These are phyloP conservation scores for Rhyacichthys aspro DNA, from an alignment of 2,797 vertebrate species.

Conservation along the genomic window DNA sequence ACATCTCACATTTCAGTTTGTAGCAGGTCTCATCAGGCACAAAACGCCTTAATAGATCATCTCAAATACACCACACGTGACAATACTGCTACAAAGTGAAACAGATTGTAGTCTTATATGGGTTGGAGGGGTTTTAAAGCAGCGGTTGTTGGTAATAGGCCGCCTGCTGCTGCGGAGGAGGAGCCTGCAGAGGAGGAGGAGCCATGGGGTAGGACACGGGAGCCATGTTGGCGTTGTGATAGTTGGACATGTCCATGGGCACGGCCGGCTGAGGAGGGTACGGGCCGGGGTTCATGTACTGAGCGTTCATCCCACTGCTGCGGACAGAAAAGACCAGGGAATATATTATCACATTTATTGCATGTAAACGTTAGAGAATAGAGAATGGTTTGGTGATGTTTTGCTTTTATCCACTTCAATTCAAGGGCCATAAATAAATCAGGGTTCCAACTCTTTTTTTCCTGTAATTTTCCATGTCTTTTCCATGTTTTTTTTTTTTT, in stretches of 20 bases:
- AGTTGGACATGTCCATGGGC: slow-evolving; percentile 86
- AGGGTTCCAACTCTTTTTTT: too few species aligned
- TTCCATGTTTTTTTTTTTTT: too few species aligned
- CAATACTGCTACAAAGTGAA: slow-evolving; percentile 27
- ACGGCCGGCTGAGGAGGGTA: slow-evolving; percentile 84
- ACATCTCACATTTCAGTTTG: too few species aligned
- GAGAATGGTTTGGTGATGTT: too few species aligned
- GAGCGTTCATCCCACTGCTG: slow-evolving; percentile 82
- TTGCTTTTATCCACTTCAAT: too few species aligned
- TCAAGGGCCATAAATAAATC: too few species aligned
- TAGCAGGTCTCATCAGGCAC: too few species aligned
- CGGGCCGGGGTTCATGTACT: slow-evolving; percentile 82
- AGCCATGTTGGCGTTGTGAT: slow-evolving; percentile 85
- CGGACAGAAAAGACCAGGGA: slow-evolving; percentile 44
- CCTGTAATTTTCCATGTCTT: too few species aligned
- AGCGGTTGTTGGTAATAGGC: slow-evolving; percentile 94
- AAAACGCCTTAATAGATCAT: too few species aligned
- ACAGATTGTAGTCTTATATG: slow-evolving; percentile 13
- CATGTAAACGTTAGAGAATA: too few species aligned
- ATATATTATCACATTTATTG: too few species aligned
- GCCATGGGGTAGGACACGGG: slow-evolving; percentile 82
- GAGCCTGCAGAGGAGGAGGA: slow-evolving; percentile 78
- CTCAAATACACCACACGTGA: background rate
- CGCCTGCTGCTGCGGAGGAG: slow-evolving; percentile 80
- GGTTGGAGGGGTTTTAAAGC: slow-evolving; percentile 74